phyloP scores from a whole-genome alignment of 2,113 vertebrate species.

The Ophthalmolycus amberensis region DNA sequence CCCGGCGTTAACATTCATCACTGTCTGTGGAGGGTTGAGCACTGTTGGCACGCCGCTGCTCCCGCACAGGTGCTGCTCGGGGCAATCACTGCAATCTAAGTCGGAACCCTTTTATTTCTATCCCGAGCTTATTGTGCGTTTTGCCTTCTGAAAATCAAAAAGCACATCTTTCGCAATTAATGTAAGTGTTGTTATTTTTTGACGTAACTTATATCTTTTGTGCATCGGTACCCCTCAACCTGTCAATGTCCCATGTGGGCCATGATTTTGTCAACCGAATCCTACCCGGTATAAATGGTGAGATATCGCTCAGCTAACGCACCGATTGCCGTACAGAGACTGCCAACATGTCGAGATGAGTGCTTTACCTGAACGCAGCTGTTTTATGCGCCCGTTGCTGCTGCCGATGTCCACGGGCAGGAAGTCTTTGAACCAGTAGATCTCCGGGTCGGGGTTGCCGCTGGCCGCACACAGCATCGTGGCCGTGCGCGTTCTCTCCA shows the following conservation, averaged over 20 bases:
- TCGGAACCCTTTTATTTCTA: background rate
- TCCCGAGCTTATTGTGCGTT: background rate
- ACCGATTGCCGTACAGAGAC: background rate
- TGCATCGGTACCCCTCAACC: background rate
- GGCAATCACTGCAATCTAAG: slow-evolving; percentile 19
- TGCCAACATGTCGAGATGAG: too few relatives aligned
- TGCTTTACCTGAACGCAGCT: slow-evolving; percentile 95
- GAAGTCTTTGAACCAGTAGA: slow-evolving; percentile 99
- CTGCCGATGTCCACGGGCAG: slow-evolving; percentile 92
- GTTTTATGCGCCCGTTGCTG: slow-evolving; percentile 94
- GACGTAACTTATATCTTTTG: background rate
- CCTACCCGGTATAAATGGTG: background rate
- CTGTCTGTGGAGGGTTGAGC: slow-evolving; percentile 31
- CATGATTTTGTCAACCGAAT: background rate
- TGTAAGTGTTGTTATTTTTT: background rate
- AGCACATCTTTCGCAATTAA: background rate
- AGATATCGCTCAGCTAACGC: background rate
- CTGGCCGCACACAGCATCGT: slow-evolving; percentile 98
- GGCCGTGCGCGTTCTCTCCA: slow-evolving; percentile 94
- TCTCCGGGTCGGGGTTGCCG: slow-evolving; percentile 95
- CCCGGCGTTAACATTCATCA: slow-evolving; percentile 45
- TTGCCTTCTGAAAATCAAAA: background rate
- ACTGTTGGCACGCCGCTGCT: slow-evolving; percentile 19
- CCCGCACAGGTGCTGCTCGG: slow-evolving; percentile 44
- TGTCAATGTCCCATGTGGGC: background rate